Evolutionary conservation across 2,888 invertebrate species (phyloP), one percentile per base, ranked within the genome.

Genomic region (Aplocera efformata): DNA sequence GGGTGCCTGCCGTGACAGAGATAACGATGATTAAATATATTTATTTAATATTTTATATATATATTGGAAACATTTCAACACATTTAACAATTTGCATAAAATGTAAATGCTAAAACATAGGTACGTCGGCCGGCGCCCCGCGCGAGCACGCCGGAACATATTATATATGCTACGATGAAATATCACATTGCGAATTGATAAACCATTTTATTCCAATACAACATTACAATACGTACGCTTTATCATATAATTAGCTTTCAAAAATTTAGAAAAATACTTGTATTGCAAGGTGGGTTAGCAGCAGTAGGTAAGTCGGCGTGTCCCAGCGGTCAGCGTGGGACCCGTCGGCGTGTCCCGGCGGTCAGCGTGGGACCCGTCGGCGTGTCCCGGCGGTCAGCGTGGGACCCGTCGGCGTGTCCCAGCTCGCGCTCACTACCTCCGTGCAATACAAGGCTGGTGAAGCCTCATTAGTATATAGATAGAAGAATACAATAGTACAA

Each of bases 141-240:
- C n/a, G n/a, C n/a, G n/a, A n/a, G n/a, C n/a, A n/a, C n/a, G n/a
- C n/a, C n/a, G n/a, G 5, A 17, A 17, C 13, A 17, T 17, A 3
- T 2, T 3, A 17, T 17, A 17, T 2, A 17, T 17, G 13, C 13
- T 17, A 24, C 39, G n/a, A 39, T 52, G 52, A 57, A 54, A 43
- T 23, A 24, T 26, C 51, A 45, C 48, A 42, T 37, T 6, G 41
- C 32, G 13, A 20, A 34, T 33, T 25, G 42, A 34, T 35, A 25
- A 7, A 23, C 37, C 27, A 27, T 26, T 7, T 20, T 2, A 22
- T 10, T 41, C 6, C 2, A 17, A 32, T 25, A 28, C 20, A 28
- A n/a, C 6, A 8, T 20, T 27, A 10, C 17, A 9, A 8, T 7
- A 31, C 26, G 7, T 40, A 27, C 31, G 9, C 35, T 10, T 7